Conservation (phyloP, 2,113 vertebrate genomes). For the Scomber japonicus region DNA sequence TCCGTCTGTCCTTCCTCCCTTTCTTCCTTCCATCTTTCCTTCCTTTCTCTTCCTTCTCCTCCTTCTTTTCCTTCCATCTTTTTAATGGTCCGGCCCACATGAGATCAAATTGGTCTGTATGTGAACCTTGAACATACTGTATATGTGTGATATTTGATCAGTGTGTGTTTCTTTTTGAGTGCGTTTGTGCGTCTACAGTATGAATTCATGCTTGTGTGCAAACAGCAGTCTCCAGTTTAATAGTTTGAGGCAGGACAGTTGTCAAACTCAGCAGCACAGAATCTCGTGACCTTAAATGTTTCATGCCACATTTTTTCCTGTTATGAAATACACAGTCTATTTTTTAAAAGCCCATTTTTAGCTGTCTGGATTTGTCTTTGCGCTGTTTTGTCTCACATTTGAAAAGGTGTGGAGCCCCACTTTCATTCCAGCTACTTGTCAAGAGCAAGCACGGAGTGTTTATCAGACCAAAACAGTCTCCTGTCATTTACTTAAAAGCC, state of each 20-base stretch:
- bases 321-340: not conserved
- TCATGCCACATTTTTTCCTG: conserved; percentile 1
- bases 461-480: conserved; percentile 69
- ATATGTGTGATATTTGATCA: not conserved
- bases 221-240: too few relatives aligned
- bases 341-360: conserved; percentile 29
- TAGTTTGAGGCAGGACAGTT: not conserved
- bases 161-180: not conserved
- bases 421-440: conserved; percentile 63
- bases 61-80: too few relatives aligned
- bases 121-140: not conserved
- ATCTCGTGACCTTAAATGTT: not conserved
- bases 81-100: too few relatives aligned
- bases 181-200: not conserved
- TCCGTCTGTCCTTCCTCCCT: too few relatives aligned
- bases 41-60: too few relatives aligned
- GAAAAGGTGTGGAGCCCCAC: conserved; percentile 37
- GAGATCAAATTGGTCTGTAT: too few relatives aligned
- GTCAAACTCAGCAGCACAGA: not conserved
- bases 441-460: conserved; percentile 35
- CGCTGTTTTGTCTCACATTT: conserved; percentile 28
- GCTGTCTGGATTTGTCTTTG: conserved; percentile 30
- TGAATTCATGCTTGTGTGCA: not conserved
- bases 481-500: conserved; percentile 74
- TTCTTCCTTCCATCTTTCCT: too few relatives aligned